Evolutionary conservation across 1,140 invertebrate genomes (phyloP).

Genomic region (Drosophila bipectinata): DNA sequence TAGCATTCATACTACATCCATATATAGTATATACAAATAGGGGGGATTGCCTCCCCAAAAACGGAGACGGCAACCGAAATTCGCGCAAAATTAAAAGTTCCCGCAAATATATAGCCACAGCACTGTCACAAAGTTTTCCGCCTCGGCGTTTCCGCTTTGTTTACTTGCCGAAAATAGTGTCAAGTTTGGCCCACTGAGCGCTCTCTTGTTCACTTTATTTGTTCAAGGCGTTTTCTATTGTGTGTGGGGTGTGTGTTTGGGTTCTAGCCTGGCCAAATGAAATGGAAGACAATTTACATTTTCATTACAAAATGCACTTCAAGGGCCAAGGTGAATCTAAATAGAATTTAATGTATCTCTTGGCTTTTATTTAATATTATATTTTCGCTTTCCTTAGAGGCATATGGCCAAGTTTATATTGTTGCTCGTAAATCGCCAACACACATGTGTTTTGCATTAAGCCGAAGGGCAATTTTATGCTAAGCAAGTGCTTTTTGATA

Average conservation of each 20-base stretch:
- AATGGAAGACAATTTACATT: constrained; percentile 59
- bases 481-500: constrained; percentile 27
- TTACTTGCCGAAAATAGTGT: constrained; percentile 57
- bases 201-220: constrained; percentile 43
- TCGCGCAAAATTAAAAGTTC: constrained; percentile 67
- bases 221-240: constrained; percentile 24
- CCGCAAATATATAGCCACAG: constrained; percentile 40
- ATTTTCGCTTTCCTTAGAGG: constrained; percentile 12
- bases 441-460: constrained; percentile 63
- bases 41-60: constrained; percentile 1
- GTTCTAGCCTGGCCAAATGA: constrained; percentile 28
- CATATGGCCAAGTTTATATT: constrained; percentile 21
- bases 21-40: neutral
- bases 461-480: constrained; percentile 42
- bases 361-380: constrained; percentile 5
- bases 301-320: constrained; percentile 48
- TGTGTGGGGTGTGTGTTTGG: constrained; percentile 10
- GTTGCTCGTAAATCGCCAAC: neutral
- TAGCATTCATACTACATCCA: too few species aligned
- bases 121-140: constrained; percentile 67
- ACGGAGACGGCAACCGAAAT: constrained; percentile 27
- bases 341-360: constrained; percentile 38
- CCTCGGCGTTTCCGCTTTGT: constrained; percentile 47
- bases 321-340: constrained; percentile 49
- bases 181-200: constrained; percentile 55